Base-by-base conservation (phyloP, 1,140 invertebrate genomes). In the Drosophila teissieri region DNA sequence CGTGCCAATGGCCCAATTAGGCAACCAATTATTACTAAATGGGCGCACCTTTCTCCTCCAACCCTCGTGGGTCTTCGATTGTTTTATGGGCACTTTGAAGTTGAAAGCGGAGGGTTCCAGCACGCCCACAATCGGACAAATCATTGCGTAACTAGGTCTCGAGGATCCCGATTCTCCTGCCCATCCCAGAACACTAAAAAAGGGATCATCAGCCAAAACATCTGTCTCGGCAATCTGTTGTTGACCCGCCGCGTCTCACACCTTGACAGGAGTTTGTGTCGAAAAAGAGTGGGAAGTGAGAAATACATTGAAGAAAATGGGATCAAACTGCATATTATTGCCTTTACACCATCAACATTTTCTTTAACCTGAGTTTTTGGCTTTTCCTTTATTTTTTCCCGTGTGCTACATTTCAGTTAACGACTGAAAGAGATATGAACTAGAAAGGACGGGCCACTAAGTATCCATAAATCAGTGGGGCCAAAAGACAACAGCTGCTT, bases 51-150 rank as follows among this genome's bases (percentile, higher is more conserved):
- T 73, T 73, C 17, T 42, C 17, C 22, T 24, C 11, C 15, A 10
- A 19, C 54, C 45, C 69, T 39, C 36, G 17, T 51, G 65, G 24
- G n/a, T 19, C 4, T 4, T 22, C 22, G 44, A 56, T 34, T 58
- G 36, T 68, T 70, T 68, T 70, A 70, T 40, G 51, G 62, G 49
- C 40, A 45, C 31, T 34, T 53, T 31, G 8, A 31, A 7, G 37
- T 39, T 12, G 12, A 5, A 5, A 6, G 15, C 17, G 42, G 46
- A 31, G 14, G 63, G 63, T 12, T 12, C 34, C 17, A 36, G 40
- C 53, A 73, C 70, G 70, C 70, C 70, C 55, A 73, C 70, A 73
- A 46, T 73, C 55, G 39, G 68, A 72, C 70, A 73, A 73, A 73
- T 73, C 70, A 73, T 73, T 73, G 68, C 68, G 70, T 54, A 73